Evolutionary conservation across 2,797 vertebrate species (phyloP).

Genomic region (Taeniopygia guttata): DNA sequence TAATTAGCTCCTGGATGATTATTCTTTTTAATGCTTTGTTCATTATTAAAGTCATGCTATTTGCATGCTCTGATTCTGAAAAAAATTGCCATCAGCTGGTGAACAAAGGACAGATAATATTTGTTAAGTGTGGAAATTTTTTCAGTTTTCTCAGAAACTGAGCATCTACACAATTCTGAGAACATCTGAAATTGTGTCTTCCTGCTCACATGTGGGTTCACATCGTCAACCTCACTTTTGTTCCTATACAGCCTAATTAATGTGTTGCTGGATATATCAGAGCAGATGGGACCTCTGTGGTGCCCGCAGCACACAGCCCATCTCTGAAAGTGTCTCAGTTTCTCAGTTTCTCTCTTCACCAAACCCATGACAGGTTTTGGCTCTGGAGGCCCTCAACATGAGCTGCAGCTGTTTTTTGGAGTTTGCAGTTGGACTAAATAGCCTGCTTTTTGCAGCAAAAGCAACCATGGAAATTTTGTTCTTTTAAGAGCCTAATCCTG

Average conservation of each 20-base stretch:
- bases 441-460: neutral
- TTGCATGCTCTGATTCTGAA: slow-evolving; percentile 18
- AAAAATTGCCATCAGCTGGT: neutral
- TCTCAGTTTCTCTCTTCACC: neutral
- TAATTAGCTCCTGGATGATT: slow-evolving; percentile 31
- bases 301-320: neutral
- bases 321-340: neutral
- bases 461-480: neutral
- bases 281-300: neutral
- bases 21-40: slow-evolving; percentile 19
- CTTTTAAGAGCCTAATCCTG: neutral
- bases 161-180: neutral
- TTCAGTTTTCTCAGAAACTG: slow-evolving; percentile 23
- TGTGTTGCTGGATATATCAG: neutral
- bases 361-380: neutral
- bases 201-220: slow-evolving; percentile 1
- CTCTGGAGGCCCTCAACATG: neutral
- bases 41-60: slow-evolving; percentile 32
- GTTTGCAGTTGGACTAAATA: neutral
- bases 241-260: neutral
- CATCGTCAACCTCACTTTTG: neutral
- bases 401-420: neutral
- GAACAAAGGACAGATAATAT: neutral
- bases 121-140: slow-evolving; percentile 7
- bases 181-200: neutral